These are phyloP conservation scores for Atrichornis clamosus DNA, from an alignment of 2,113 vertebrate species.

Conservation along the genomic window DNA sequence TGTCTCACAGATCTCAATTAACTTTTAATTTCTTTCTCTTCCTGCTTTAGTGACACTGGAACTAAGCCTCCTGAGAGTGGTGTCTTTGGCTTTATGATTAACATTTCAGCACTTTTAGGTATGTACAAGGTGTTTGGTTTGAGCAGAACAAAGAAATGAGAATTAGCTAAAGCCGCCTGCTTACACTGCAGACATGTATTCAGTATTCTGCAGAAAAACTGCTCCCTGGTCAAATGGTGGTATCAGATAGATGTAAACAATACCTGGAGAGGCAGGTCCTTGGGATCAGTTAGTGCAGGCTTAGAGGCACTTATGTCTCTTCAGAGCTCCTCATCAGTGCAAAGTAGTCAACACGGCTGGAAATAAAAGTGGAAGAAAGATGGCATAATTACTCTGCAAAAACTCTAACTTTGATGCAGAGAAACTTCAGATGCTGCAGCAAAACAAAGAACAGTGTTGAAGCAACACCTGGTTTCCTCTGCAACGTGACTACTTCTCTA, in stretches of 20 bases:
- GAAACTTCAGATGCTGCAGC: background rate
- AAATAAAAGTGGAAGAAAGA: background rate
- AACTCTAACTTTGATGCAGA: background rate
- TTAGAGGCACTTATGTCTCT: background rate
- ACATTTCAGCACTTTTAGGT: conserved; percentile 89
- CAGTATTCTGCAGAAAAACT: background rate
- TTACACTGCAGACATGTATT: background rate
- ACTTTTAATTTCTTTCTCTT: conserved; percentile 28
- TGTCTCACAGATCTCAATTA: background rate
- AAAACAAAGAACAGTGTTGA: background rate
- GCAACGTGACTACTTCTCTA: background rate
- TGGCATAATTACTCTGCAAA: background rate
- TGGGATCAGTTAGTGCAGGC: background rate
- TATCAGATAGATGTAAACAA: background rate
- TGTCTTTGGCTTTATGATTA: conserved; percentile 93
- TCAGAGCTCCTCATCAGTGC: background rate
- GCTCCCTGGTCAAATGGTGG: background rate
- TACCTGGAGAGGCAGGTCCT: background rate
- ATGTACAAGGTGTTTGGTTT: conserved; percentile 18
- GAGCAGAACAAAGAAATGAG: background rate
- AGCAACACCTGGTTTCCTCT: background rate
- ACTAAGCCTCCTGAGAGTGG: conserved; percentile 89
- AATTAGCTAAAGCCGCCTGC: background rate
- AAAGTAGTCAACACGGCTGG: background rate
- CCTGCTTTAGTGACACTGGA: conserved; percentile 83